Conservation (phyloP, 2,797 vertebrate species). For the Tragopan temminckii region DNA sequence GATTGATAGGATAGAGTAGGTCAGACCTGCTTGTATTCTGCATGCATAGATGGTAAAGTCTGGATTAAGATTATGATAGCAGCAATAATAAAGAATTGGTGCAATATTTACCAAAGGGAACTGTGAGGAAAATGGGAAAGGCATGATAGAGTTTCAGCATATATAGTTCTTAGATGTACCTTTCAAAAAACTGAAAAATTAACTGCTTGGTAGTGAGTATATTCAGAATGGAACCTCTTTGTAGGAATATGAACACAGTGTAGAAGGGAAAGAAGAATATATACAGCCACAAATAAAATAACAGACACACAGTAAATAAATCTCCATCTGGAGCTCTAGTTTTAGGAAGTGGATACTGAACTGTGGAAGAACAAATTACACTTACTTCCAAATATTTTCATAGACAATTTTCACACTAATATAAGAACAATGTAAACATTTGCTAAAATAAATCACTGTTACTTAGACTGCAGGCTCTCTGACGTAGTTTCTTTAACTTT, state of each 20-base stretch:
- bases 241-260: not conserved
- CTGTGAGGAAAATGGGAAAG: conserved; percentile 11
- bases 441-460: conserved; percentile 47
- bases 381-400: conserved; percentile 69
- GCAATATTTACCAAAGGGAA: not conserved
- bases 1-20: not conserved
- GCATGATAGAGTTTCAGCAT: not conserved
- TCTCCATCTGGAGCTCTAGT: conserved; percentile 60
- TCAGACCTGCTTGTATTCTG: not conserved
- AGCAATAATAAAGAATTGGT: not conserved
- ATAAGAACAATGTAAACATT: conserved; percentile 45
- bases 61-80: not conserved
- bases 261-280: conserved; percentile 3
- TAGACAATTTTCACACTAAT: conserved; percentile 47
- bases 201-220: not conserved
- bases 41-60: not conserved
- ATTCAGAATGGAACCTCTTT: conserved; percentile 10
- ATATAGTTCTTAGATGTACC: conserved; percentile 9
- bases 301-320: conserved; percentile 55
- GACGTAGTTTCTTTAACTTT: conserved; percentile 34
- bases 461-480: conserved; percentile 43
- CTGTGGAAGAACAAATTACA: conserved; percentile 72
- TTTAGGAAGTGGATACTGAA: conserved; percentile 68
- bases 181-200: conserved; percentile 27
- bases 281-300: not conserved